Percentiles rank a stretch among this genome's conserved stretches.
These are phyloP conservation scores for Brachyistius frenatus DNA, from an alignment of 2,113 vertebrate genomes.

Conservation along the genomic window DNA sequence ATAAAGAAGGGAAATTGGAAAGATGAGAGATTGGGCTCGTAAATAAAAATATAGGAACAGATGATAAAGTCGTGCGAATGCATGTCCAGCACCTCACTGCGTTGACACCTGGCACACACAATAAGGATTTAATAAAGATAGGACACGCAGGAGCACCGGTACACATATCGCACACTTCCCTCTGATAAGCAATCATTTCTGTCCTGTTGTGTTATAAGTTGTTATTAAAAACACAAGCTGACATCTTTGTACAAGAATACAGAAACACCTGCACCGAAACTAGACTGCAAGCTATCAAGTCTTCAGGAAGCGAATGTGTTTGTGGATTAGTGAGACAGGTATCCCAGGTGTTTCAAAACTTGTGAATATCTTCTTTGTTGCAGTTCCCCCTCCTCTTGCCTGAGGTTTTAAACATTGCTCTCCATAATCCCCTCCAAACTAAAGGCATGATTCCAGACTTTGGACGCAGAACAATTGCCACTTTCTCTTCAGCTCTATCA, in stretches of 20 bases:
- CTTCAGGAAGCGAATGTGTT: constrained; percentile 9
- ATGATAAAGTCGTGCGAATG: constrained; percentile 43
- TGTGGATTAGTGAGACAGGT: constrained; percentile 18
- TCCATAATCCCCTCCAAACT: constrained; percentile 49
- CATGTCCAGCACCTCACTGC: constrained; percentile 35
- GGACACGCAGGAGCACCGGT: constrained; percentile 6
- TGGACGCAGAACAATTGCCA: constrained; percentile 16
- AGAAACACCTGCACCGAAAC: neutral
- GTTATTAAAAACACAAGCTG: constrained; percentile 52
- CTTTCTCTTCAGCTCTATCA: constrained; percentile 17
- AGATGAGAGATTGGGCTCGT: constrained; percentile 31
- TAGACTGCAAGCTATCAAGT: constrained; percentile 10
- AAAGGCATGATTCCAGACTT: constrained; percentile 11
- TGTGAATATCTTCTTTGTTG: constrained; percentile 68
- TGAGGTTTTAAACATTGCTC: constrained; percentile 51
- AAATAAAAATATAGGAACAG: constrained; percentile 29
- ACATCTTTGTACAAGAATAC: constrained; percentile 1
- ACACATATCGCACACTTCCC: constrained; percentile 35
- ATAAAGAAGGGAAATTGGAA: constrained; percentile 36
- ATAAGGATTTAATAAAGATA: constrained; percentile 73
- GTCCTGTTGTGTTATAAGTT: constrained; percentile 30
- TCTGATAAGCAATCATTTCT: constrained; percentile 54
- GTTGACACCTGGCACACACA: constrained; percentile 24
- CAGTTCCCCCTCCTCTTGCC: constrained; percentile 20
- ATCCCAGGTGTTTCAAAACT: constrained; percentile 57